These are phyloP conservation scores for Caenorhabditis inopinata DNA, from an alignment of 1,140 invertebrate species.

Conservation along the genomic window DNA sequence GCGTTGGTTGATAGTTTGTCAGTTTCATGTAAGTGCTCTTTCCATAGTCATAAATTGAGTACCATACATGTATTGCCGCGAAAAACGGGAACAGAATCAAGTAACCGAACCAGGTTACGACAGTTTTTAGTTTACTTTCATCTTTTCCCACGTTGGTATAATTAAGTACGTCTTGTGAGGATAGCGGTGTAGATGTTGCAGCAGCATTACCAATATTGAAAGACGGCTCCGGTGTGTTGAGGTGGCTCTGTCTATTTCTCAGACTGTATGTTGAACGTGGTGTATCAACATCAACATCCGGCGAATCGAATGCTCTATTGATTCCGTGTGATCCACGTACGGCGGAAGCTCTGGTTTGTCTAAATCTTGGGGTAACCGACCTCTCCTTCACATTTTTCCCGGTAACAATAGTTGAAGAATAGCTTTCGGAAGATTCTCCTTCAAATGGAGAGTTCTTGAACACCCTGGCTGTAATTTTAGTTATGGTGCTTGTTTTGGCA, in stretches of 20 bases:
- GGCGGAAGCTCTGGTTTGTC: too few species aligned
- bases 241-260: not conserved
- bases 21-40: slow-evolving; percentile 6
- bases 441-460: not conserved
- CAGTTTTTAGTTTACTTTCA: not conserved
- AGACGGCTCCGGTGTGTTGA: not conserved
- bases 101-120: not conserved
- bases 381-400: not conserved
- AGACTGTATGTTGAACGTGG: not conserved
- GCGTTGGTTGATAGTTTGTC: not conserved
- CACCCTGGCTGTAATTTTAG: not conserved
- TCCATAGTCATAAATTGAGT: not conserved
- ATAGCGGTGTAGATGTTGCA: not conserved
- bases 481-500: not conserved
- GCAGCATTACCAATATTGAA: not conserved
- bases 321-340: not conserved
- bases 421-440: not conserved
- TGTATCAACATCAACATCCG: not conserved
- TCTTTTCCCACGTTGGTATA: not conserved
- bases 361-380: not conserved
- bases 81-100: not conserved
- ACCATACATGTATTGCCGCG: not conserved
- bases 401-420: not conserved
- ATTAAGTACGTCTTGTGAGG: not conserved
- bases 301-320: not conserved